These are phyloP conservation scores for Rhagonycha fulva DNA, from an alignment of 2,888 invertebrate genomes.

Conservation along the genomic window DNA sequence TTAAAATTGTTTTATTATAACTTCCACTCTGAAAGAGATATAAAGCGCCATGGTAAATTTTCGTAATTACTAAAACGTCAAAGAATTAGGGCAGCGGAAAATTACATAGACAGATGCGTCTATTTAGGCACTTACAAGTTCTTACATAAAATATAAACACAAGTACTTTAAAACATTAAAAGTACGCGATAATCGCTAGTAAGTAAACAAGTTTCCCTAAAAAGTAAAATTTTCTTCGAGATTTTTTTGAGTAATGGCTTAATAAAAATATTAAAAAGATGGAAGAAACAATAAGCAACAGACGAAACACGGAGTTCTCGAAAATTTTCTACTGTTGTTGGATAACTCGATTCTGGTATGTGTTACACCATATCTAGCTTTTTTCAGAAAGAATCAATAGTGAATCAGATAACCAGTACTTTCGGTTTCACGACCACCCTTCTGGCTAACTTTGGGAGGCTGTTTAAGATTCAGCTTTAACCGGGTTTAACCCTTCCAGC, in stretches of 20 bases:
- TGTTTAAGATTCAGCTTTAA: no score
- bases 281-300: background rate
- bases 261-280: background rate
- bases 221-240: background rate
- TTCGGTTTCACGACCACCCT: no score
- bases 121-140: background rate
- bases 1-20: background rate
- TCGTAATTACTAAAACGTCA: background rate
- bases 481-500: no score
- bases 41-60: background rate
- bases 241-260: no score
- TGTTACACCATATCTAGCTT: no score
- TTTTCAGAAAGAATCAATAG: no score
- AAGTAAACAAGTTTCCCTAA: background rate
- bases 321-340: no score
- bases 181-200: background rate
- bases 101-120: background rate
- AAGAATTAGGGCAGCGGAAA: background rate
- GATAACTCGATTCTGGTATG: no score
- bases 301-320: background rate
- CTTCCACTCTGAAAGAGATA: background rate
- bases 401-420: no score
- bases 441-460: no score
- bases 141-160: background rate
- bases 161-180: background rate